Percentiles rank a stretch among this genome's conserved stretches.
phyloP scores from a whole-genome alignment of 1,140 invertebrate genomes.

The Chlorops oryzae region DNA sequence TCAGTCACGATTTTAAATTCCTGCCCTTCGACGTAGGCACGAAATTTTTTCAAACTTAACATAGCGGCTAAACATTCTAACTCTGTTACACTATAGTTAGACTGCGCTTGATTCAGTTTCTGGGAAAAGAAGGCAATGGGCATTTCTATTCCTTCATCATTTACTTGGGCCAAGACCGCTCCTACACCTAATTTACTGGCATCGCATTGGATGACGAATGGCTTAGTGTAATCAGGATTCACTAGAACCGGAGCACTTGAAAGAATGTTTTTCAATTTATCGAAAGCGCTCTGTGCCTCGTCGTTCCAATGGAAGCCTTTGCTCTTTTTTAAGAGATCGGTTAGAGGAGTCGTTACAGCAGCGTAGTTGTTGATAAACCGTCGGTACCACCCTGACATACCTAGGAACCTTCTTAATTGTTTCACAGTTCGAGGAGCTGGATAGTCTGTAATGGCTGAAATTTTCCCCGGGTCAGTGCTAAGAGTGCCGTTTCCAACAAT shows the following conservation, averaged over 20 bases:
- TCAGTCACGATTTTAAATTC: too few species aligned
- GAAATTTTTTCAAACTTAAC: too few species aligned
- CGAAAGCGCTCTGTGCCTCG: conserved; percentile 1
- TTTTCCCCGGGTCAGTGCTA: conserved; percentile 22
- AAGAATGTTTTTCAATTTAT: background rate
- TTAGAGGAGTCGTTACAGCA: background rate
- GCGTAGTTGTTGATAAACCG: conserved; percentile 5
- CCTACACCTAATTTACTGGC: conserved; percentile 9
- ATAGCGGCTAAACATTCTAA: conserved; percentile 10
- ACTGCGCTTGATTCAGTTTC: conserved; percentile 12
- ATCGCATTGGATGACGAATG: conserved; percentile 14
- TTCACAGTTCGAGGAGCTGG: background rate
- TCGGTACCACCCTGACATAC: conserved; percentile 4
- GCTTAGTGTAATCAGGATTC: conserved; percentile 20
- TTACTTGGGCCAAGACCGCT: conserved; percentile 5
- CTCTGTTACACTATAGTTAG: conserved; percentile 8
- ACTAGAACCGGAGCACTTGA: background rate
- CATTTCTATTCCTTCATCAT: conserved; percentile 2
- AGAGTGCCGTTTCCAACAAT: conserved; percentile 25
- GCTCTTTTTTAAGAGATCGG: conserved; percentile 1
- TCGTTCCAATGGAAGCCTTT: background rate
- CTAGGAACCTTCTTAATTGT: conserved; percentile 4
- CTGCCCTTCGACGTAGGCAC: too few species aligned
- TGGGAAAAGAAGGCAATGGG: conserved; percentile 5
- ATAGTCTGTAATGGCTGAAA: background rate